These are phyloP conservation scores for Taxidea taxus DNA, from an alignment of 2,113 vertebrate genomes.

Conservation along the genomic window DNA sequence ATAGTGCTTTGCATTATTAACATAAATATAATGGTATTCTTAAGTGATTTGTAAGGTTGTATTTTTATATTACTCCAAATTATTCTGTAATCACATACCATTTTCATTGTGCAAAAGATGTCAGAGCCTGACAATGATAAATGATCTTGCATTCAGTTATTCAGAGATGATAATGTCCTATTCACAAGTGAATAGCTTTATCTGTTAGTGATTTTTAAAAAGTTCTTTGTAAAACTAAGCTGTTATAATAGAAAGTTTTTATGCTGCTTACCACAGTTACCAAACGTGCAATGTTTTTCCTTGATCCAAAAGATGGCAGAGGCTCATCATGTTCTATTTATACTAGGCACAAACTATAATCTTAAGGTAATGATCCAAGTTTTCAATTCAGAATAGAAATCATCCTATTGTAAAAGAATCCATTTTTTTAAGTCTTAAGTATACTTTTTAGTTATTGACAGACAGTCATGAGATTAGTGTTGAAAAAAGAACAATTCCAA, in stretches of 20 bases:
- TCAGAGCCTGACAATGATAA: slow-evolving; percentile 76
- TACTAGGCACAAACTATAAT: slow-evolving; percentile 20
- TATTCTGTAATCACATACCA: slow-evolving; percentile 71
- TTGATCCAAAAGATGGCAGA: background rate
- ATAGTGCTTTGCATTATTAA: slow-evolving; percentile 31
- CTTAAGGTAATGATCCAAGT: slow-evolving; percentile 52
- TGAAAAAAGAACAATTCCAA: background rate
- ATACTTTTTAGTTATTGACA: background rate
- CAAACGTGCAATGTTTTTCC: slow-evolving; percentile 44
- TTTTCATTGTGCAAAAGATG: slow-evolving; percentile 58
- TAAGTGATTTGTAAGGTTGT: slow-evolving; percentile 38
- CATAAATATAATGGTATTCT: slow-evolving; percentile 53
- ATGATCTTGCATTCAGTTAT: slow-evolving; percentile 73
- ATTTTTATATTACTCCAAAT: slow-evolving; percentile 75
- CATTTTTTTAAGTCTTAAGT: background rate
- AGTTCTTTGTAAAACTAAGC: slow-evolving; percentile 62
- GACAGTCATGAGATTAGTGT: background rate
- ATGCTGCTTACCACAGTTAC: background rate
- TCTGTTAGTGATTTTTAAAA: slow-evolving; percentile 52
- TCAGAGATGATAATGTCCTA: slow-evolving; percentile 72
- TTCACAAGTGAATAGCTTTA: slow-evolving; percentile 78
- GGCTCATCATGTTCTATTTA: slow-evolving; percentile 50
- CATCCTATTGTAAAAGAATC: background rate
- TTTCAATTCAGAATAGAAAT: slow-evolving; percentile 58
- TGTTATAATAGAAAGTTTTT: slow-evolving; percentile 51